Evolutionary conservation across 2,113 vertebrate genomes (phyloP), one percentile per base, ranked within the genome.

Genomic region (Nothobranchius kuhntae): DNA sequence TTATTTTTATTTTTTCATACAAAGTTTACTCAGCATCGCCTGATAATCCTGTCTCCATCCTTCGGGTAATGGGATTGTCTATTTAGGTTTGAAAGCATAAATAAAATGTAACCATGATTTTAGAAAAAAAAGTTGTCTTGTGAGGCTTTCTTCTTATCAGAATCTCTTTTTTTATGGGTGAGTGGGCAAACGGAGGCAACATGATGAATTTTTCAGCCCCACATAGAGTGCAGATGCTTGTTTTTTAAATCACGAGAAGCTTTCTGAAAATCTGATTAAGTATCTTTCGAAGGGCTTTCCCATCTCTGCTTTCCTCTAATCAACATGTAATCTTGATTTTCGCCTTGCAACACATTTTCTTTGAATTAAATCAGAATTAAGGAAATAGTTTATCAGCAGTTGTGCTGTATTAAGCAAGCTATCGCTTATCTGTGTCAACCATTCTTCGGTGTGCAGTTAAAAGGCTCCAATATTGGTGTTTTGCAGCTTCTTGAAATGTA

Each of bases 31-130:
- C 50, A 45, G 61, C 89, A 88, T 90, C 84, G 87, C 90, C 91
- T 91, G 88, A 90, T 88, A 80, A 88, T 86, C 77, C 79, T 86
- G 79, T 90, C 66, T 80, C 79, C 88, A 83, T 91, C 75, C 76
- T 71, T 76, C 79, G 88, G 91, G 90, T 83, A 84, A 86, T 72
- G 80, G 85, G 78, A 87, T 92, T 87, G 87, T 90, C 84, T 90
- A 88, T 92, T 92, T 90, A 91, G 90, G 89, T 92, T 89, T 91
- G 65, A 84, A 86, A 79, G 67, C 83, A 91, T 89, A 85, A 92
- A 91, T 91, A 89, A 92, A 92, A 87, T 90, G 78, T 82, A 88
- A 80, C 89, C 83, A 91, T 82, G 68, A 75, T 91, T 92, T 91
- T 91, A 80, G 67, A 83, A 79, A 83, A 79, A 85, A 82, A 54